phyloP scores from a whole-genome alignment of 2,888 invertebrate genomes.

The Ochlodes sylvanus region DNA sequence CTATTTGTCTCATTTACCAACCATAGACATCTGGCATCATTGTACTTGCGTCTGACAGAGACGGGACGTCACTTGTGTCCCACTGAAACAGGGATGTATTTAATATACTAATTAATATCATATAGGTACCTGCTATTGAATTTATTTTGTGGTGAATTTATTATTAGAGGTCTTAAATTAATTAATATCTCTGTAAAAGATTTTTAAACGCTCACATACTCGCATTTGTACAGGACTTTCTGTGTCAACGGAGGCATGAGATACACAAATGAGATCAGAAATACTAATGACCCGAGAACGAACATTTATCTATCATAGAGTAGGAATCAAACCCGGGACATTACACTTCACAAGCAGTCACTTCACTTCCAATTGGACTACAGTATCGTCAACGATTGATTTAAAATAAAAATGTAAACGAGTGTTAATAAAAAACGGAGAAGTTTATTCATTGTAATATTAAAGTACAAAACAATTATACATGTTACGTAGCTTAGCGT shows the following conservation, averaged over 20 bases:
- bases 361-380: too few relatives aligned
- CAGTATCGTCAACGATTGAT: too few relatives aligned
- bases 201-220: too few relatives aligned
- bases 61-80: constrained; percentile 60
- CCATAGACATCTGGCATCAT: constrained; percentile 58
- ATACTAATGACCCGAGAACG: too few relatives aligned
- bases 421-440: neutral
- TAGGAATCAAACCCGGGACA: too few relatives aligned
- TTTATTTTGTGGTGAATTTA: too few relatives aligned
- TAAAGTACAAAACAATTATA: constrained; percentile 1
- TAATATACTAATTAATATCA: neutral
- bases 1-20: constrained; percentile 48
- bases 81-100: constrained; percentile 56
- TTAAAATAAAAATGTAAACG: neutral
- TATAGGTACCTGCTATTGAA: too few relatives aligned
- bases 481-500: neutral
- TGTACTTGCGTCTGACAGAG: constrained; percentile 63
- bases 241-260: too few relatives aligned
- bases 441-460: neutral
- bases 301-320: too few relatives aligned
- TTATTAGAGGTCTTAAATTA: neutral
- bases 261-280: too few relatives aligned
- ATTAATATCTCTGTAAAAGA: neutral
- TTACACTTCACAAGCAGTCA: too few relatives aligned
- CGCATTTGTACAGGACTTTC: too few relatives aligned